These are phyloP conservation scores for Rana temporaria DNA, from an alignment of 2,113 vertebrate genomes.

Conservation along the genomic window DNA sequence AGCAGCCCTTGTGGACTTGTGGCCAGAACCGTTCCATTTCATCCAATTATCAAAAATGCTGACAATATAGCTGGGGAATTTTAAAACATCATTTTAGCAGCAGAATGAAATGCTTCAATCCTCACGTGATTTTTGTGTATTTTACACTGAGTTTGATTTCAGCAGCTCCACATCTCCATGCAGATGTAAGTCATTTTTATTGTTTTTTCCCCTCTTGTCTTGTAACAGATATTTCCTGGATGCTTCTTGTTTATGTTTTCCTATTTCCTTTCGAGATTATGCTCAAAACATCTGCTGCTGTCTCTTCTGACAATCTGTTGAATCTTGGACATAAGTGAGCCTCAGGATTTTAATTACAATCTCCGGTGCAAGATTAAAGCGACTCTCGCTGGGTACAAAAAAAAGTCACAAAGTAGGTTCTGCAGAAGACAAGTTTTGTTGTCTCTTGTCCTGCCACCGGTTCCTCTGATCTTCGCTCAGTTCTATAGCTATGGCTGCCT, in stretches of 20 bases:
- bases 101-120: conserved; percentile 41
- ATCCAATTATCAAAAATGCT: conserved; percentile 50
- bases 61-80: conserved; percentile 34
- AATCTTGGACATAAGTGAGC: neutral
- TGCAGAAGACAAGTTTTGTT: neutral
- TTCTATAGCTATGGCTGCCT: no score
- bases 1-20: conserved; percentile 15
- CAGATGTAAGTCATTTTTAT: conserved; percentile 55
- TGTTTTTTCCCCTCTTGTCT: conserved; percentile 5
- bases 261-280: conserved; percentile 49
- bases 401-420: neutral
- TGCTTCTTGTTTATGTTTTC: conserved; percentile 56
- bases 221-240: conserved; percentile 55
- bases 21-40: conserved; percentile 49
- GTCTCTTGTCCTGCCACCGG: no score
- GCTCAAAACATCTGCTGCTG: conserved; percentile 46
- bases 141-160: conserved; percentile 28
- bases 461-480: no score
- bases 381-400: no score
- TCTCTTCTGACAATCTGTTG: conserved; percentile 24
- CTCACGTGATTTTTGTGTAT: conserved; percentile 31
- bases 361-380: no score
- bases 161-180: neutral
- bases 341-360: neutral
- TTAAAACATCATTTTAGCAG: conserved; percentile 23